Percentiles rank a stretch among this genome's conserved stretches.
Evolutionary conservation across 1,140 invertebrate species (phyloP).

Genomic region (Drosophila persimilis): DNA sequence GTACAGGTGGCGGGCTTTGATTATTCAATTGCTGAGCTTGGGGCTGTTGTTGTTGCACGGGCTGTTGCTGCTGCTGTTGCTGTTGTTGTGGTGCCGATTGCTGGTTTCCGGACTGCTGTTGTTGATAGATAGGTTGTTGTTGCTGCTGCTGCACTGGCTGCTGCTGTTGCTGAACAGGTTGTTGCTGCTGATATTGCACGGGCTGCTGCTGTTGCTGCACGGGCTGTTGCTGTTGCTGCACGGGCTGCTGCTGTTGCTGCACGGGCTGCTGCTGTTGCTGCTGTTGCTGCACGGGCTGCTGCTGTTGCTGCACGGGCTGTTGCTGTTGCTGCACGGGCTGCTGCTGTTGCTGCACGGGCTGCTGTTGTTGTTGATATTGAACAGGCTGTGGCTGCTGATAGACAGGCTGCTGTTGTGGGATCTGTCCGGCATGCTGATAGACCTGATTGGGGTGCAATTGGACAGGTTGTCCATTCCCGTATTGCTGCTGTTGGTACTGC

Average conservation of each 20-base stretch:
- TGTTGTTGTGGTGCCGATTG: constrained; percentile 22
- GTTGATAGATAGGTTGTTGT: constrained; percentile 26
- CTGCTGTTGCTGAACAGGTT: constrained; percentile 34
- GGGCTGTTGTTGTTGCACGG: constrained; percentile 28
- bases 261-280: constrained; percentile 36
- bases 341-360: constrained; percentile 15
- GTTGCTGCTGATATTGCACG: constrained; percentile 9
- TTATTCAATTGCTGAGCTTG: constrained; percentile 2
- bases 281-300: no score
- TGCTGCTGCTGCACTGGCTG: constrained; percentile 16
- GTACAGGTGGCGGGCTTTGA: constrained; percentile 29
- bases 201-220: constrained; percentile 46
- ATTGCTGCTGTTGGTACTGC: constrained; percentile 69
- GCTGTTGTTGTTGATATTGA: constrained; percentile 28
- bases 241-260: constrained; percentile 14
- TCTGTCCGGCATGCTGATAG: constrained; percentile 65
- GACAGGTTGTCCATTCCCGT: constrained; percentile 60
- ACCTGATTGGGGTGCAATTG: constrained; percentile 53
- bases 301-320: constrained; percentile 25
- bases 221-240: constrained; percentile 30
- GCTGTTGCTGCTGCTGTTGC: constrained; percentile 26
- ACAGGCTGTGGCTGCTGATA: constrained; percentile 32
- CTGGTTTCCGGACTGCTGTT: constrained; percentile 20
- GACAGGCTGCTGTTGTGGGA: constrained; percentile 52
- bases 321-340: constrained; percentile 15